Conservation (phyloP, 2,888 invertebrate species). For the Hirtodrosophila confusa region DNA sequence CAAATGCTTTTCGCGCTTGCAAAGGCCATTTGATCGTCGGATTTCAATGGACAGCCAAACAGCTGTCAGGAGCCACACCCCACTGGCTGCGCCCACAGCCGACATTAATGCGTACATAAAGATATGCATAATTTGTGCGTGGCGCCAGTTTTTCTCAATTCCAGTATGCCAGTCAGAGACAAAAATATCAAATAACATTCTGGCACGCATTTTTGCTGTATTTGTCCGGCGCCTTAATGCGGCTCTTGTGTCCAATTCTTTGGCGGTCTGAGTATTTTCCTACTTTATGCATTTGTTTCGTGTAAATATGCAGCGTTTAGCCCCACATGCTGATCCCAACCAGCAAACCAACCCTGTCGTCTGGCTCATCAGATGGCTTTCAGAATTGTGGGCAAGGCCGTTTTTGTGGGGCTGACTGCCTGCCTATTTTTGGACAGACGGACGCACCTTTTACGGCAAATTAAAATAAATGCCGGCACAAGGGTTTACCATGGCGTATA, state of each 20-base stretch:
- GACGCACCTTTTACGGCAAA: slow-evolving; percentile 57
- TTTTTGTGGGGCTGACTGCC: neutral
- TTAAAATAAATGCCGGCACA: slow-evolving; percentile 61
- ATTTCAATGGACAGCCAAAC: slow-evolving; percentile 26
- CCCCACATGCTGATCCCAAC: slow-evolving; percentile 7
- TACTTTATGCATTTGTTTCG: slow-evolving; percentile 73
- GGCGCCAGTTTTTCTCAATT: slow-evolving; percentile 45
- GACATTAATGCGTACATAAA: slow-evolving; percentile 49
- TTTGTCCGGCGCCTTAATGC: slow-evolving; percentile 64
- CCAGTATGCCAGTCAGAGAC: slow-evolving; percentile 16
- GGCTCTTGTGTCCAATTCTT: slow-evolving; percentile 59
- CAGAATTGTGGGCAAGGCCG: slow-evolving; percentile 70
- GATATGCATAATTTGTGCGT: slow-evolving; percentile 62
- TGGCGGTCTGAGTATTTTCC: slow-evolving; percentile 18
- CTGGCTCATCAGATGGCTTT: slow-evolving; percentile 15
- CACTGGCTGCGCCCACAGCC: slow-evolving; percentile 42
- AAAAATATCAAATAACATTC: slow-evolving; percentile 67
- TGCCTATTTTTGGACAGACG: slow-evolving; percentile 63
- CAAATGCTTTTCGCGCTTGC: slow-evolving; percentile 50
- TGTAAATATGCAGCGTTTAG: slow-evolving; percentile 63
- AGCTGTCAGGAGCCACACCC: slow-evolving; percentile 24
- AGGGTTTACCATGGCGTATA: slow-evolving; percentile 61
- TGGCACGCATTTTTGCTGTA: slow-evolving; percentile 71
- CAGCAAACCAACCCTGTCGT: neutral
- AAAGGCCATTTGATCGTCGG: slow-evolving; percentile 53